Base-by-base conservation (phyloP, 1,140 invertebrate genomes). In the Musca domestica region DNA sequence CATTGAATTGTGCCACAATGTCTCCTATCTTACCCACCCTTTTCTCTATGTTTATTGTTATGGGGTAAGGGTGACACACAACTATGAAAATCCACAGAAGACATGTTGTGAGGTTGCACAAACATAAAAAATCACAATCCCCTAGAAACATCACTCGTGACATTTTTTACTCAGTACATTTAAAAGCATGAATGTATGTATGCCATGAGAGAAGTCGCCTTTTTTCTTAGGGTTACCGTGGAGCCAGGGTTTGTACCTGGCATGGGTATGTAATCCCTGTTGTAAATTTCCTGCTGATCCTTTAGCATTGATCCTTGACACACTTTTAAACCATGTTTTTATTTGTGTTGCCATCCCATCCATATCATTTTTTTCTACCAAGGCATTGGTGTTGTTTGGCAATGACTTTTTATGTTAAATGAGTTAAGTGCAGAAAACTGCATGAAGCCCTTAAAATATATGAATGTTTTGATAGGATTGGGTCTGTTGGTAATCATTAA, bases 211-310 rank as follows among this genome's bases (percentile, higher is more conserved):
- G 10, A 41, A 41, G 34, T 41, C 34, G 15, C 10, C n/a, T n/a
- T n/a, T n/a, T n/a, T n/a, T n/a, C n/a, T n/a, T n/a, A n/a, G n/a
- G n/a, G n/a, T n/a, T n/a, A 12, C 12, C n/a, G n/a, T n/a, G n/a
- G n/a, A n/a, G n/a, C n/a, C 68, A 72, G 25, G 76, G 70, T 67
- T 71, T 51, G 64, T 58, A 58, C 25, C 67, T 14, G 47, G 25
- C 22, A 20, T 15, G 64, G 14, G 48, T 51, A 70, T 78, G 76
- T 78, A 78, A 78, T 78, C 76, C 76, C 76, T 71, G 74, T 76
- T 78, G 76, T 78, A 78, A 76, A 76, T 78, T 67, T 70, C 74
- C 67, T 71, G 74, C 71, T 77, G 76, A 77, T 77, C 76, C 74
- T 71, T 34, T 67, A 61, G 19, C 56, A 17, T 34, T 47, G 27